These are phyloP conservation scores for Rhodinocichla rosea DNA, from an alignment of 2,113 vertebrate genomes.

Conservation along the genomic window DNA sequence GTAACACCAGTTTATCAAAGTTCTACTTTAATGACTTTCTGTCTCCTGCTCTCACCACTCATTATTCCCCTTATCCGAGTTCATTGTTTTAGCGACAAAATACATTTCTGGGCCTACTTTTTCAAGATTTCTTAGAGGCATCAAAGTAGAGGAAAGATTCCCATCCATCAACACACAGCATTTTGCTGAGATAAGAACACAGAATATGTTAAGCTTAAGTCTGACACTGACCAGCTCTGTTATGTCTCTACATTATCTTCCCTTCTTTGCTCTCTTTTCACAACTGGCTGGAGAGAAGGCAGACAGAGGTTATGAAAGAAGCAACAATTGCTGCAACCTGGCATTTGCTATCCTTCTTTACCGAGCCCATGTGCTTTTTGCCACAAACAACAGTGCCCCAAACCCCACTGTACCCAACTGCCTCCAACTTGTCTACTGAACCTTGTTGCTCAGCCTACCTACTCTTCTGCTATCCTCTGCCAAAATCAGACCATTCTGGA, in stretches of 20 bases:
- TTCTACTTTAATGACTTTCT: neutral
- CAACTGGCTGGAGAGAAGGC: neutral
- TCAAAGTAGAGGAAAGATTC: neutral
- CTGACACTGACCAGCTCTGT: neutral
- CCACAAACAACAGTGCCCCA: neutral
- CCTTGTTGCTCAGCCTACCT: neutral
- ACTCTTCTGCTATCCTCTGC: neutral
- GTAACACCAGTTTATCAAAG: neutral
- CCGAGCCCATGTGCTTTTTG: rapidly evolving
- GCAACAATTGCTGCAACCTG: neutral
- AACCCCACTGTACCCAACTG: rapidly evolving
- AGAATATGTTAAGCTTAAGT: neutral
- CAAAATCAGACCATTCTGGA: neutral
- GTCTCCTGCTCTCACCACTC: neutral
- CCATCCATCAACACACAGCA: neutral
- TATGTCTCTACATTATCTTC: neutral
- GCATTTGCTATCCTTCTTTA: neutral
- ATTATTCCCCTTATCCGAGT: neutral
- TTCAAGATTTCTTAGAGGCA: neutral
- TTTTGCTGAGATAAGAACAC: neutral
- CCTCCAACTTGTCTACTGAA: neutral
- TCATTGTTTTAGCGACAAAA: neutral
- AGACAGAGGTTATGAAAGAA: neutral
- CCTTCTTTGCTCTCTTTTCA: neutral
- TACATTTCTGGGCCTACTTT: neutral